phyloP scores from a whole-genome alignment of 1,140 invertebrate species.

The Nephila pilipes region DNA sequence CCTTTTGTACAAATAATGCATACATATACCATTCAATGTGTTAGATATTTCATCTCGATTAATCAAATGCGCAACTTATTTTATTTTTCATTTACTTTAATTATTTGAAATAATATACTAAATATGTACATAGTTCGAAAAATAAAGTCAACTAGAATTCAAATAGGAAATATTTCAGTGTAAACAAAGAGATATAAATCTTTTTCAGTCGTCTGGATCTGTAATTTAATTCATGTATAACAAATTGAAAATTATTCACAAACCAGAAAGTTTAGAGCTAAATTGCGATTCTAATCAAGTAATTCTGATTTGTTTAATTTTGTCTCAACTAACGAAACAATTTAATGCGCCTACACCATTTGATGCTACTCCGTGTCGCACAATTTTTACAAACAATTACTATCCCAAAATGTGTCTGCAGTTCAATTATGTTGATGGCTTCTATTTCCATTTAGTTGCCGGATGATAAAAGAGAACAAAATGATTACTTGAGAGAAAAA shows the following conservation, averaged over 20 bases:
- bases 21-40: no score
- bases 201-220: no score
- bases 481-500: background rate
- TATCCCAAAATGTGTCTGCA: background rate
- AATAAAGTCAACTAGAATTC: no score
- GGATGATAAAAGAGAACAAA: background rate
- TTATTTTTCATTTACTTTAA: no score
- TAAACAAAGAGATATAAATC: no score
- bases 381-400: background rate
- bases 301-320: background rate
- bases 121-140: no score
- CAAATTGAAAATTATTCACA: background rate
- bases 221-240: background rate
- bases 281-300: background rate
- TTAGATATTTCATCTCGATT: no score
- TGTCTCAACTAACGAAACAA: background rate
- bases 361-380: background rate
- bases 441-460: background rate
- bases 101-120: no score
- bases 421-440: background rate
- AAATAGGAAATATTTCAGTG: no score
- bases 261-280: background rate
- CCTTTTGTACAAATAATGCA: no score
- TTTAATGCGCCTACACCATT: background rate
- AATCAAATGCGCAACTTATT: no score